Evolutionary conservation across 2,797 vertebrate genomes (phyloP).

Genomic region (Petrocephalus sullivani): DNA sequence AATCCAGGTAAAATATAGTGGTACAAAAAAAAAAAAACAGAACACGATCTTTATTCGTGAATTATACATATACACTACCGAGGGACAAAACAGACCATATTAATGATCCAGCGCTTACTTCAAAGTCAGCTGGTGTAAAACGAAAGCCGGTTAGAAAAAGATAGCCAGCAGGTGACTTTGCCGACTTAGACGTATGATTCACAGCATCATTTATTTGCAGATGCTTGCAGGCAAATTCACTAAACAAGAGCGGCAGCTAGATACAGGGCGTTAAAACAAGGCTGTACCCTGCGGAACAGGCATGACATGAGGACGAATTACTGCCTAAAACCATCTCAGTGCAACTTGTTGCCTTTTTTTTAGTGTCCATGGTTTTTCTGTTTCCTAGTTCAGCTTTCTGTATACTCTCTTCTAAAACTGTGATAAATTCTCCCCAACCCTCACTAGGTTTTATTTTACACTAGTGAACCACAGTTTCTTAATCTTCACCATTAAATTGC

Average conservation of each 20-base stretch:
- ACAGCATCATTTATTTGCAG: slow-evolving; percentile 48
- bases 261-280: slow-evolving; percentile 57
- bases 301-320: slow-evolving; percentile 46
- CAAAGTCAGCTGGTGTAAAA: slow-evolving; percentile 4
- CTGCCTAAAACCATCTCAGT: slow-evolving; percentile 20
- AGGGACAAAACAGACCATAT: slow-evolving; percentile 17
- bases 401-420: background rate
- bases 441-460: background rate
- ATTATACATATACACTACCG: slow-evolving; percentile 10
- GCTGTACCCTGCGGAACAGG: slow-evolving; percentile 48
- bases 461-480: background rate
- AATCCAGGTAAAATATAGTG: slow-evolving; percentile 14
- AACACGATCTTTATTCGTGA: slow-evolving; percentile 6
- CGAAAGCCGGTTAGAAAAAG: background rate
- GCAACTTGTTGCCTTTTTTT: slow-evolving; percentile 30
- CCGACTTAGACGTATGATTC: slow-evolving; percentile 15
- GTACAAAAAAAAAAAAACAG: background rate
- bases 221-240: slow-evolving; percentile 47
- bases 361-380: background rate
- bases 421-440: background rate
- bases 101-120: slow-evolving; percentile 19
- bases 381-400: slow-evolving; percentile 22
- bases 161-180: slow-evolving; percentile 11
- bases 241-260: slow-evolving; percentile 46
- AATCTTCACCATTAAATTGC: background rate